Base-by-base conservation (phyloP, 2,113 vertebrate species). In the Paramisgurnus dabryanus region DNA sequence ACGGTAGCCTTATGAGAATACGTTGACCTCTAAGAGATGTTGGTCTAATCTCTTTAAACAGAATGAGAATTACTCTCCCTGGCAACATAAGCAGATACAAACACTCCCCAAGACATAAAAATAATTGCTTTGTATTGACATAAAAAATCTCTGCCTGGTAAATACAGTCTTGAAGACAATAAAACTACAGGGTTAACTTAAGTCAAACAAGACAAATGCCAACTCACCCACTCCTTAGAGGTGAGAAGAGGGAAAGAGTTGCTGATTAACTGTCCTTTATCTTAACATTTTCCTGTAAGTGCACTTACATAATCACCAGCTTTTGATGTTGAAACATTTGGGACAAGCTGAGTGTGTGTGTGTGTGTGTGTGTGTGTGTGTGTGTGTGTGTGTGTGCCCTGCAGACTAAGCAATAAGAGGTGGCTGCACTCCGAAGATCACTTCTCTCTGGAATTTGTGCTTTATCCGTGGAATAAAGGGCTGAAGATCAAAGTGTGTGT, bases 91-190 rank as follows among this genome's bases (percentile, higher is more conserved):
- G 71, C n/a, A 60, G 60, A 67, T 34, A 40, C 12, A 65, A 72
- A 70, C 63, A 80, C 66, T 64, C 39, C 60, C 22, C 39, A 53
- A 82, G 74, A 40, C 78, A 73, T 80, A 43, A 68, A 80, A 81
- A 73, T 41, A 84, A 57, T 40, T 43, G 18, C 61, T 78, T 80
- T 80, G 67, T 73, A 73, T 61, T 60, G 71, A 74, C 9, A 40
- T 18, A 34, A 57, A 72, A 22, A 57, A 58, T 58, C 72, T 65
- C n/a, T 72, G 72, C 11, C 67, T 18, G 69, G 45, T 55, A 76
- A 83, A 80, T 71, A 27, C 15, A 15, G 41, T 75, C 18, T 53
- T 39, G 49, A 34, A 67, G 27, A 67, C 22, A 53, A 47, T 43
- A 65, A 18, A 67, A 74, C 65, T 34, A 40, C 43, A 34, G 58